Conservation (phyloP, 2,797 vertebrate species). For the Sebastes hubbsi region DNA sequence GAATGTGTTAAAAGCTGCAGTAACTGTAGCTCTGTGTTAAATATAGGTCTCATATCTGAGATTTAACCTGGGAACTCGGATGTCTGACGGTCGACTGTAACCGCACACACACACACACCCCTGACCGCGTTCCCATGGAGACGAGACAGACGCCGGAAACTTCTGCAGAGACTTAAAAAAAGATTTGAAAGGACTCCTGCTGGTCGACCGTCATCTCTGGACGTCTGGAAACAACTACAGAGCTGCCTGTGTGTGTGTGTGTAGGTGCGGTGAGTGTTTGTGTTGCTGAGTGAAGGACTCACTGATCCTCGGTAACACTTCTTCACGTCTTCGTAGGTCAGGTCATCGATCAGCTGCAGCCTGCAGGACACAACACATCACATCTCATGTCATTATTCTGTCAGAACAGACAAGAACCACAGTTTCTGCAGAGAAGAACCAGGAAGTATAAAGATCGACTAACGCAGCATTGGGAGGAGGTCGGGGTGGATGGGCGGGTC, state of each 20-base stretch:
- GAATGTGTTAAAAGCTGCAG: background rate
- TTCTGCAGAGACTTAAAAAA: slow-evolving; percentile 10
- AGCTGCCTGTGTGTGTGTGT: background rate
- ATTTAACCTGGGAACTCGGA: too few relatives aligned
- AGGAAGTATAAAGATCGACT: too few relatives aligned
- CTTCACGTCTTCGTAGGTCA: slow-evolving; percentile 81
- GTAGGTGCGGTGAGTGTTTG: background rate
- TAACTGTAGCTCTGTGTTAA: background rate
- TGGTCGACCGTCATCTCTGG: background rate
- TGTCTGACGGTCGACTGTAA: background rate
- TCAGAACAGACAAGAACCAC: background rate
- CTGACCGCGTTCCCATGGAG: slow-evolving; percentile 12
- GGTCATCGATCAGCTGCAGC: slow-evolving; percentile 77
- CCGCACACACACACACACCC: background rate
- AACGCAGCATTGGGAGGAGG: too few relatives aligned
- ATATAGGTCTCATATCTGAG: too few relatives aligned
- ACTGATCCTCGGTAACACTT: slow-evolving; percentile 82
- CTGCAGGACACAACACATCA: slow-evolving; percentile 42
- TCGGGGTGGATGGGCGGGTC: too few relatives aligned
- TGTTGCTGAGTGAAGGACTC: slow-evolving; percentile 43
- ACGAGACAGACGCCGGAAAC: slow-evolving; percentile 46
- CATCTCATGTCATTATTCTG: background rate
- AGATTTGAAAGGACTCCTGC: slow-evolving; percentile 30
- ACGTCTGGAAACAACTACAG: too few relatives aligned
- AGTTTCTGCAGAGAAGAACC: background rate